Conservation (phyloP, 1,140 invertebrate genomes). For the Papilio aristodemus region DNA sequence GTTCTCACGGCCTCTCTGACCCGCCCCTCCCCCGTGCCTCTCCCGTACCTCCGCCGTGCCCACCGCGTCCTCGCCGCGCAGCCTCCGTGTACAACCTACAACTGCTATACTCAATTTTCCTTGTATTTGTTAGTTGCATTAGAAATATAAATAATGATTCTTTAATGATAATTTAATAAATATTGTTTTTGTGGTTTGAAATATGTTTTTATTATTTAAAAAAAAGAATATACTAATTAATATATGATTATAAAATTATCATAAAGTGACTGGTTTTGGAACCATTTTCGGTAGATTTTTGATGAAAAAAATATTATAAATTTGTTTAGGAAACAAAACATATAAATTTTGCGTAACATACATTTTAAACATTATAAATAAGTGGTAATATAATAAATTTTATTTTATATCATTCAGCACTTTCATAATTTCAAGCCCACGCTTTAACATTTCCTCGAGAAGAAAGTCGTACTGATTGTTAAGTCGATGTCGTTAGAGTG, state of each 20-base stretch:
- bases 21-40: constrained; percentile 38
- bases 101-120: constrained; percentile 34
- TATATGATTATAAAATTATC: no score
- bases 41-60: constrained; percentile 41
- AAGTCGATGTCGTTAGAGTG: constrained; percentile 19
- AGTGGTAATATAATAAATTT: neutral
- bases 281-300: no score
- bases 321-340: no score
- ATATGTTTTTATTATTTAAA: no score
- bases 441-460: neutral
- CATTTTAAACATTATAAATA: no score
- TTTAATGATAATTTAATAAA: no score
- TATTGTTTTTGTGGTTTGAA: no score
- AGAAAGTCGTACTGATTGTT: constrained; percentile 14
- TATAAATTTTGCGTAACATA: no score
- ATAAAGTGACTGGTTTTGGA: no score
- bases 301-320: no score
- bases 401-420: neutral
- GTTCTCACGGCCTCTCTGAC: constrained; percentile 72
- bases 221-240: no score
- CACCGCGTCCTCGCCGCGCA: constrained; percentile 33
- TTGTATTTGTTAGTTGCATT: constrained; percentile 26
- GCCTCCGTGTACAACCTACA: constrained; percentile 38
- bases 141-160: no score
- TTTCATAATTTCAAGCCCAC: neutral